Base-by-base conservation (phyloP, 2,113 vertebrate genomes). In the Perccottus glenii region DNA sequence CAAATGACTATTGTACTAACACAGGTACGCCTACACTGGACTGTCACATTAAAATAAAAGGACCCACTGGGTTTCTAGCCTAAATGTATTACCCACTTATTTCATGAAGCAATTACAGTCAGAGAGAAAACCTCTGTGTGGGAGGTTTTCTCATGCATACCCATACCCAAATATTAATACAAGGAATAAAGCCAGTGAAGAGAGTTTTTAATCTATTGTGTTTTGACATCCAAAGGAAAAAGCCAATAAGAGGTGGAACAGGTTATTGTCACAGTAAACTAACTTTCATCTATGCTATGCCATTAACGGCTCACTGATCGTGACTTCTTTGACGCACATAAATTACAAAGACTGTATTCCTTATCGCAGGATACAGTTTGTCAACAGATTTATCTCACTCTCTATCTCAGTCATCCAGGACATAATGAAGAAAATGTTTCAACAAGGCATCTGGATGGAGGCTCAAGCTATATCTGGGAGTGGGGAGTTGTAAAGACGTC, bases 21-120 rank as follows among this genome's bases (percentile, higher is more conserved):
- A 9, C 44, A 75, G 73, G 58, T 67, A 49, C n/a, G 48, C 49
- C 45, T 43, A 69, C 73, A 70, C 64, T 56, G 62, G 65, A 66
- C 2, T 36, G 32, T 57, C 49, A 4, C 38, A 68, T 61, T 75
- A 67, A 82, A 69, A 70, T n/a, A 6, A 70, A 67, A 38, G 42
- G 19, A 55, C 71, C 75, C 36, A 1, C 38, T 66, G 73, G 70
- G 60, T 64, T 52, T 64, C 45, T 55, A 71, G 70, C 70, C 73
- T 59, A 61, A 82, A 84, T 78, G 67, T 80, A 2, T 84, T 77
- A 78, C 77, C 71, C 71, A 70, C 49, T 84, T 86, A 67, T 64
- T 70, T 67, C 57, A 55, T 58, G 64, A 81, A 76, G 67, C 42
- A 78, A 16, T 73, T 62, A 75, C 66, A 1, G 27, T 57, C 60